A percentile compares a stretch with the other conserved stretches of the same genome.
Evolutionary conservation across 2,113 vertebrate genomes (phyloP).

Genomic region (Psettodes erumei): DNA sequence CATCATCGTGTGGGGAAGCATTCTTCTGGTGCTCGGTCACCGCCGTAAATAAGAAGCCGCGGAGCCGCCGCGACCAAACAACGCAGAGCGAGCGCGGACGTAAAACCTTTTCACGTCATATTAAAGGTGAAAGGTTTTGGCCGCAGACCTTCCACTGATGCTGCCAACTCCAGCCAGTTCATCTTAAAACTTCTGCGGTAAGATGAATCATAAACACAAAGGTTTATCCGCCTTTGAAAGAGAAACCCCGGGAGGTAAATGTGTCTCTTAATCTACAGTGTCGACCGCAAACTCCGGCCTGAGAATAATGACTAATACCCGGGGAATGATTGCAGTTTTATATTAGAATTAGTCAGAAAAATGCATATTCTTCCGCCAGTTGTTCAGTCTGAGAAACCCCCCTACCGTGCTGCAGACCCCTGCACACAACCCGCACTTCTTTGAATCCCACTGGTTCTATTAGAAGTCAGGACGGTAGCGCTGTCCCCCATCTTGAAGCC

Average conservation of each 20-base stretch:
- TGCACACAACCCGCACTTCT: constrained; percentile 24
- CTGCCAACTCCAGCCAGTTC: not conserved
- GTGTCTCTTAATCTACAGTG: not conserved
- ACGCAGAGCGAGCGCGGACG: too few relatives aligned
- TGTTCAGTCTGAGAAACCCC: not conserved
- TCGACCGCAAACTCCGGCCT: not conserved
- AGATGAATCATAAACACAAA: not conserved
- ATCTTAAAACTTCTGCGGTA: not conserved
- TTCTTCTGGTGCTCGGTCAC: constrained; percentile 6
- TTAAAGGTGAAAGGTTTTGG: not conserved
- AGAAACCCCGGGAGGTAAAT: not conserved
- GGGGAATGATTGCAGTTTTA: too few relatives aligned
- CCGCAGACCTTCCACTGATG: not conserved
- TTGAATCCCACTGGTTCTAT: constrained; percentile 62
- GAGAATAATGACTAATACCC: too few relatives aligned
- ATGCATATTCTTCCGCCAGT: constrained; percentile 1
- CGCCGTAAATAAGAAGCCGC: constrained; percentile 13
- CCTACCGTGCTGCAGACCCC: constrained; percentile 4
- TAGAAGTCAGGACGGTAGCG: constrained; percentile 74
- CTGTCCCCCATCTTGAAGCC: constrained; percentile 78
- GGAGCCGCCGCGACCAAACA: too few relatives aligned
- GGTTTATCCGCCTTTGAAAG: not conserved
- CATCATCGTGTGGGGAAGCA: too few relatives aligned
- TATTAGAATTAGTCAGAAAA: constrained; percentile 2
- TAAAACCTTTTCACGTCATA: not conserved